A percentile compares a stretch with the other conserved stretches of the same genome.
These are phyloP conservation scores for Anaspis maculata DNA, from an alignment of 2,888 invertebrate species.

Conservation along the genomic window DNA sequence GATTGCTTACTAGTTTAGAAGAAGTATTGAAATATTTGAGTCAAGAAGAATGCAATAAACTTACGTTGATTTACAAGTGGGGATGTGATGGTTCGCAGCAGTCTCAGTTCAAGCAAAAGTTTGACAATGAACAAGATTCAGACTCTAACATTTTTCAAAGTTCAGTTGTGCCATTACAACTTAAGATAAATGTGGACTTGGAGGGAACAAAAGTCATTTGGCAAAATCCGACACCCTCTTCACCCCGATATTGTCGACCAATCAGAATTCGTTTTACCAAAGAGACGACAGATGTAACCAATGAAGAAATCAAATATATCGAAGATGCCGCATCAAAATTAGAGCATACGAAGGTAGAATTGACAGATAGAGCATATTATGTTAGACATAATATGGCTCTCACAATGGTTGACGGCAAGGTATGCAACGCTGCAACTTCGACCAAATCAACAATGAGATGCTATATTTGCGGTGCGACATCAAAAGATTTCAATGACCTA, in stretches of 20 bases:
- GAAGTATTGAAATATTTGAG: not conserved
- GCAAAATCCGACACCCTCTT: conserved; percentile 27
- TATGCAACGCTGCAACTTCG: conserved; percentile 23
- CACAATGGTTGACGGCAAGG: conserved; percentile 25
- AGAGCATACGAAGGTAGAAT: not conserved
- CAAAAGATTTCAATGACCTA: not conserved
- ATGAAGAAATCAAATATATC: conserved; percentile 21
- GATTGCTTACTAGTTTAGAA: conserved; percentile 1
- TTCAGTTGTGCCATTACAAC: conserved; percentile 19
- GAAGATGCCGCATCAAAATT: conserved; percentile 3
- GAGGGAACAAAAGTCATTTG: conserved; percentile 23
- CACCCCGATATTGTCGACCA: conserved; percentile 25
- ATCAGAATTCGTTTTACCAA: conserved; percentile 24
- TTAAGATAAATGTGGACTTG: conserved; percentile 10
- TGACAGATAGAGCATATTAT: not conserved
- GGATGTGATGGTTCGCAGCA: conserved; percentile 25
- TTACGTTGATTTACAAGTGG: conserved; percentile 18
- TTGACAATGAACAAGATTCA: conserved; percentile 15
- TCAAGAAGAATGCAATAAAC: conserved; percentile 6
- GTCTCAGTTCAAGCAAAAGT: conserved; percentile 23
- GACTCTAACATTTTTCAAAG: conserved; percentile 28
- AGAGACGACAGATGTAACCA: conserved; percentile 22
- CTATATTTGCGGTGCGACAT: conserved; percentile 18
- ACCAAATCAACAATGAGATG: conserved; percentile 22
- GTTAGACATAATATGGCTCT: conserved; percentile 9